These are phyloP conservation scores for Anarhynchus alexandrinus DNA, from an alignment of 2,113 vertebrate species.

Conservation along the genomic window DNA sequence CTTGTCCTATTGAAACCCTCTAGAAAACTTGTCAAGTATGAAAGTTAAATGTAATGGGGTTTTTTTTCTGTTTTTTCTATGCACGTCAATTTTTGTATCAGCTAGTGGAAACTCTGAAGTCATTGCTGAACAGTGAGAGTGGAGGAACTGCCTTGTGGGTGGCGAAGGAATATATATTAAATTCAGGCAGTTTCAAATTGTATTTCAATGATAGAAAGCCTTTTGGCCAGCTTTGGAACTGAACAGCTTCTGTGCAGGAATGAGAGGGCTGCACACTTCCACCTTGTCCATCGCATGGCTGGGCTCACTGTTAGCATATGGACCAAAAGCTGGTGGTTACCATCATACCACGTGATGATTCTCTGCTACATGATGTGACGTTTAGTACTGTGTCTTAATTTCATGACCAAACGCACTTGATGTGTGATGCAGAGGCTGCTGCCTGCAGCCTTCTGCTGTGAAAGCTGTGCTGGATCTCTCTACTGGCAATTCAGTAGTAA, in stretches of 20 bases:
- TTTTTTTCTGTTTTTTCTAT: not conserved
- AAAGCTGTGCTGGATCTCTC: not conserved
- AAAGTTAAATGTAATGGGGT: not conserved
- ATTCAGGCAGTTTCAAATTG: not conserved
- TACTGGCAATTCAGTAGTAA: not conserved
- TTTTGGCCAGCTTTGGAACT: not conserved
- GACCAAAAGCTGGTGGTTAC: not conserved
- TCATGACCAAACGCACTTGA: not conserved
- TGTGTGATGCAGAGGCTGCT: not conserved
- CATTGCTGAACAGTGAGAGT: not conserved
- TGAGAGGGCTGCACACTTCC: not conserved
- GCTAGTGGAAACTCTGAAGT: not conserved
- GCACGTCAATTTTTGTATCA: not conserved
- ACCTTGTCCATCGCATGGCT: not conserved
- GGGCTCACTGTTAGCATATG: not conserved
- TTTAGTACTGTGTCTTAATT: not conserved
- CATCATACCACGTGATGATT: not conserved
- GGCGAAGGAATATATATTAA: not conserved
- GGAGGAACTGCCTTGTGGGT: not conserved
- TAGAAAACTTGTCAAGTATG: not conserved
- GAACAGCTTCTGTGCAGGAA: not conserved
- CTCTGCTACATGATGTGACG: not conserved
- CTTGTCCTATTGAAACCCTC: not conserved
- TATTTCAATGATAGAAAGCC: not conserved
- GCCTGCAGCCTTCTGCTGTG: not conserved